Base-by-base conservation (phyloP, 1,140 invertebrate species). In the Leptinotarsa texana region DNA sequence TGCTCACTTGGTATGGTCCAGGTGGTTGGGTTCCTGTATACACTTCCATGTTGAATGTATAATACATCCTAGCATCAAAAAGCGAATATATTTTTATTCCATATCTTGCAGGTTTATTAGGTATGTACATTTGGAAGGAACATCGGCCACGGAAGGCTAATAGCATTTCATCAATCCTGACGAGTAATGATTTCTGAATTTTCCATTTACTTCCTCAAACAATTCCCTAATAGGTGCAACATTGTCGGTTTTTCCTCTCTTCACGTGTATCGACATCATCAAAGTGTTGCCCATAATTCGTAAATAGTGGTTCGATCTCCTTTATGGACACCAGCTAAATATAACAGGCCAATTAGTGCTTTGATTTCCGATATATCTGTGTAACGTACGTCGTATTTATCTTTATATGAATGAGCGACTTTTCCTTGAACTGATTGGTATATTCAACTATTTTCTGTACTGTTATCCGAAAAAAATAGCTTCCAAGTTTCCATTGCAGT, bases 261-360 rank as follows among this genome's bases (percentile, higher is more conserved):
- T 24, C 66, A 15, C 66, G 18, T 33, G 66, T 68, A 33, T 47
- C 13, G 27, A 68, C 13, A 33, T 68, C 66, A 68, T 68, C 66
- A 11, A 68, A n/a, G 11, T 24, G 22, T 68, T n/a, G n/a, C n/a
- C n/a, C n/a, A n/a, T n/a, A n/a, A n/a, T n/a, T n/a, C n/a, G n/a
- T n/a, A n/a, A n/a, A n/a, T n/a, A n/a, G n/a, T n/a, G n/a, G n/a
- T n/a, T n/a, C n/a, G n/a, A n/a, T n/a, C n/a, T n/a, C n/a, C n/a
- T n/a, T n/a, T n/a, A n/a, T n/a, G n/a, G n/a, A n/a, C n/a, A n/a
- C n/a, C n/a, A n/a, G n/a, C n/a, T n/a, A n/a, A n/a, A n/a, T n/a
- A n/a, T n/a, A n/a, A n/a, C n/a, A n/a, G n/a, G n/a, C n/a, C n/a
- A n/a, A n/a, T n/a, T n/a, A n/a, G n/a, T n/a, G n/a, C n/a, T n/a